Conservation (phyloP, 1,140 invertebrate species). For the Sminthurides bifidus region DNA sequence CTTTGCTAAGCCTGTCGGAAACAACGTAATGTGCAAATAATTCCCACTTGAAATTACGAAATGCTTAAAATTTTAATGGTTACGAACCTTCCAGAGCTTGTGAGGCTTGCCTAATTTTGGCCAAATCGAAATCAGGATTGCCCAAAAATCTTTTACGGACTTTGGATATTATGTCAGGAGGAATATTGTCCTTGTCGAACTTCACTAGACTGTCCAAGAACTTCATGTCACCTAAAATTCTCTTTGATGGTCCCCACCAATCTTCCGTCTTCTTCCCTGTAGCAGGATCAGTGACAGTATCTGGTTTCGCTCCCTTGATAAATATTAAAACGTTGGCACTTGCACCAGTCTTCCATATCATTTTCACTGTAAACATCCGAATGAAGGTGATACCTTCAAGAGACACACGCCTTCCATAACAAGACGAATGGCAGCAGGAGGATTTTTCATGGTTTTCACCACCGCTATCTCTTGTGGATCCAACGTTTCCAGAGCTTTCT, state of each 20-base stretch:
- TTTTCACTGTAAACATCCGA: conserved; percentile 1
- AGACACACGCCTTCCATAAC: conserved; percentile 96
- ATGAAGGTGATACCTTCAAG: conserved; percentile 52
- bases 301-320: conserved; percentile 62
- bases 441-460: conserved; percentile 96
- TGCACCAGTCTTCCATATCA: conserved; percentile 1
- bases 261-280: conserved; percentile 72
- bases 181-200: conserved; percentile 88
- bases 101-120: conserved; percentile 60
- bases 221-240: conserved; percentile 77
- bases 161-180: conserved; percentile 64
- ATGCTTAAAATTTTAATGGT: not conserved
- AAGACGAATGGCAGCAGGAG: conserved; percentile 80
- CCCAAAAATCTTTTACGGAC: conserved; percentile 66
- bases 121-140: conserved; percentile 81
- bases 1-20: conserved; percentile 56
- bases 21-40: not conserved
- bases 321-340: not conserved
- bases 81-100: conserved; percentile 41
- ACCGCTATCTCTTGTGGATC: conserved; percentile 84
- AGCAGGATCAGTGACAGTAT: conserved; percentile 60
- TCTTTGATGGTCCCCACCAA: conserved; percentile 86
- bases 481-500: conserved; percentile 78
- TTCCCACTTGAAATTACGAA: not conserved
- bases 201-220: conserved; percentile 72